Evolutionary conservation across 1,140 invertebrate species (phyloP).

Genomic region (Colletes latitarsis): DNA sequence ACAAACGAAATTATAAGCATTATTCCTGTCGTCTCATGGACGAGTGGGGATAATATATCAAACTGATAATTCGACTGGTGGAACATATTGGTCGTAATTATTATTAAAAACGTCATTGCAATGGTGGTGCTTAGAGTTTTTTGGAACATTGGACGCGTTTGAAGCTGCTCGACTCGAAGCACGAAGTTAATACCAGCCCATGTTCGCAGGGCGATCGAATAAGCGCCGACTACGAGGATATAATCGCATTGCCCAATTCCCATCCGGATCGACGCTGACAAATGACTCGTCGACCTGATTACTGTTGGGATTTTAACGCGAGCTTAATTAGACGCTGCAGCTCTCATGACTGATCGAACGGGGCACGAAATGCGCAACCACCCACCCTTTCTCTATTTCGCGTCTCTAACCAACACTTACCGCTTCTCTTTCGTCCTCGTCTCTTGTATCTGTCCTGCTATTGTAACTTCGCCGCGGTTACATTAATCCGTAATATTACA

Average conservation of each 20-base stretch:
- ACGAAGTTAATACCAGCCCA: slow-evolving; percentile 57
- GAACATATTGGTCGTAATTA: too few relatives aligned
- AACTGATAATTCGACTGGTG: too few relatives aligned
- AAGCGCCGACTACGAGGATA: slow-evolving; percentile 46
- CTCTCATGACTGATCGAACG: slow-evolving; percentile 65
- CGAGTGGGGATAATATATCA: too few relatives aligned
- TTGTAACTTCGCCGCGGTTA: not conserved
- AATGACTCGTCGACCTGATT: slow-evolving; percentile 68
- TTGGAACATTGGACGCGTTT: not conserved
- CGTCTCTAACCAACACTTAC: not conserved
- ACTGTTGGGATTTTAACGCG: slow-evolving; percentile 70
- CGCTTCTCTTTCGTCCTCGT: not conserved
- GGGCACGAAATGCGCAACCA: slow-evolving; percentile 37
- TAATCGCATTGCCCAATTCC: slow-evolving; percentile 64
- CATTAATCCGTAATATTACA: slow-evolving; percentile 45
- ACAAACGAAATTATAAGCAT: too few relatives aligned
- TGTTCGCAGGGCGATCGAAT: slow-evolving; percentile 45
- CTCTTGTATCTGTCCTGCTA: slow-evolving; percentile 38
- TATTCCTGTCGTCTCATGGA: too few relatives aligned
- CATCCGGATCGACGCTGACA: slow-evolving; percentile 62
- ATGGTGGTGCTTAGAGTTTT: not conserved
- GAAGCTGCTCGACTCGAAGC: not conserved
- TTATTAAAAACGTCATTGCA: too few relatives aligned
- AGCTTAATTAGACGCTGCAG: slow-evolving; percentile 68
- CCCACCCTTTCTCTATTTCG: slow-evolving; percentile 12